Percentiles rank a stretch among this genome's conserved stretches.
phyloP scores from a whole-genome alignment of 2,113 vertebrate species.

The Semnornis frantzii region DNA sequence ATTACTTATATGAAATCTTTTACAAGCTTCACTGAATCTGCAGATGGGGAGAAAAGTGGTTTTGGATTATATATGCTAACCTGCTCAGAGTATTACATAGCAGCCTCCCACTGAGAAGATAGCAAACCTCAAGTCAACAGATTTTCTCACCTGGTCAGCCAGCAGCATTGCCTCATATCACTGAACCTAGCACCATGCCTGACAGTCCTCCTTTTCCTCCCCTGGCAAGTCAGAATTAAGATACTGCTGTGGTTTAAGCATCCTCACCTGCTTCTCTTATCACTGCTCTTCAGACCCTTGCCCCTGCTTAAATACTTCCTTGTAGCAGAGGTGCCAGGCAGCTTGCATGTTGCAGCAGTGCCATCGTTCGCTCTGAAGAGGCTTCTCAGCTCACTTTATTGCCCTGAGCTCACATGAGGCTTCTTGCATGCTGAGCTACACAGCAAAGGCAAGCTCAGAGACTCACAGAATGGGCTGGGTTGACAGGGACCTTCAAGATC shows the following conservation, averaged over 20 bases:
- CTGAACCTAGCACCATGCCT: neutral
- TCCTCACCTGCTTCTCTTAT: neutral
- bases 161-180: neutral
- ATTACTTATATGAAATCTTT: neutral
- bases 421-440: neutral
- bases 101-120: neutral
- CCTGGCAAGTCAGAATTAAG: neutral
- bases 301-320: neutral
- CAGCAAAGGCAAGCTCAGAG: neutral
- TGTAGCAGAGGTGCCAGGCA: neutral
- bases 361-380: neutral
- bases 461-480: too few species aligned
- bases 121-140: neutral
- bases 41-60: neutral
- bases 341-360: neutral
- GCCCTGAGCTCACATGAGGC: neutral
- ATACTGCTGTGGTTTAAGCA: neutral
- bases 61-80: constrained; percentile 12
- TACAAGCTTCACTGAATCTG: constrained; percentile 42
- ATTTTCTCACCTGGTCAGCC: neutral
- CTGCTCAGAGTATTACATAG: neutral
- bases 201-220: neutral
- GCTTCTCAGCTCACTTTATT: neutral
- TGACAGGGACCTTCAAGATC: too few species aligned
- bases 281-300: neutral